These are phyloP conservation scores for Octopus bimaculoides DNA, from an alignment of 1,140 invertebrate genomes.

Conservation along the genomic window DNA sequence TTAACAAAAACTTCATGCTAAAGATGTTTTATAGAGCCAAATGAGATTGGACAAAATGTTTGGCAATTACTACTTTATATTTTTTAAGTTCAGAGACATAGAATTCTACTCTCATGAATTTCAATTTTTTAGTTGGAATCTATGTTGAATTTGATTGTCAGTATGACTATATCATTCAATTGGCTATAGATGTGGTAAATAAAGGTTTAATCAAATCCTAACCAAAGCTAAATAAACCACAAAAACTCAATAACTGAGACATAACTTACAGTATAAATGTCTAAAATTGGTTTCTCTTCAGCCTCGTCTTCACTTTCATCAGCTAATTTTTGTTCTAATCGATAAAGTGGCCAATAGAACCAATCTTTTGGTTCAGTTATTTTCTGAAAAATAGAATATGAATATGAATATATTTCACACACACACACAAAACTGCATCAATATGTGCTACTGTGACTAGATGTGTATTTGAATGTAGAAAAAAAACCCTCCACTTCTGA, in stretches of 20 bases:
- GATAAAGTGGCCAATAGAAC: slow-evolving; percentile 68
- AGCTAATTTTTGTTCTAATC: slow-evolving; percentile 11
- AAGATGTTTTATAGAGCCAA: no score
- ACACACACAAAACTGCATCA: neutral
- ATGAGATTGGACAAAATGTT: no score
- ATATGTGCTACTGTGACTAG: neutral
- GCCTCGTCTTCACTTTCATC: slow-evolving; percentile 11
- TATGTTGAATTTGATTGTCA: slow-evolving; percentile 1
- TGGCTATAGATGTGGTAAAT: slow-evolving; percentile 1
- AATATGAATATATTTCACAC: neutral
- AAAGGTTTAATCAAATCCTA: neutral
- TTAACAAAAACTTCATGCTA: no score
- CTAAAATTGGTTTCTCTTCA: slow-evolving; percentile 10
- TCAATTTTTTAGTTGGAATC: neutral
- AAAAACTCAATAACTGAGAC: neutral
- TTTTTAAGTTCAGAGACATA: neutral
- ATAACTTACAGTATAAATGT: neutral
- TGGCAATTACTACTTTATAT: neutral
- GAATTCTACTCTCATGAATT: neutral
- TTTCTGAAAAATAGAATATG: slow-evolving; percentile 35
- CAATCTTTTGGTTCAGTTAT: slow-evolving; percentile 61
- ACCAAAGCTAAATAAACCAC: neutral
- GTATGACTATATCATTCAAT: slow-evolving; percentile 17
- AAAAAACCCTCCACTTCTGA: neutral
- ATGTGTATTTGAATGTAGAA: neutral